Base-by-base conservation (phyloP, 2,113 vertebrate species). In the Zosterops japonicus region DNA sequence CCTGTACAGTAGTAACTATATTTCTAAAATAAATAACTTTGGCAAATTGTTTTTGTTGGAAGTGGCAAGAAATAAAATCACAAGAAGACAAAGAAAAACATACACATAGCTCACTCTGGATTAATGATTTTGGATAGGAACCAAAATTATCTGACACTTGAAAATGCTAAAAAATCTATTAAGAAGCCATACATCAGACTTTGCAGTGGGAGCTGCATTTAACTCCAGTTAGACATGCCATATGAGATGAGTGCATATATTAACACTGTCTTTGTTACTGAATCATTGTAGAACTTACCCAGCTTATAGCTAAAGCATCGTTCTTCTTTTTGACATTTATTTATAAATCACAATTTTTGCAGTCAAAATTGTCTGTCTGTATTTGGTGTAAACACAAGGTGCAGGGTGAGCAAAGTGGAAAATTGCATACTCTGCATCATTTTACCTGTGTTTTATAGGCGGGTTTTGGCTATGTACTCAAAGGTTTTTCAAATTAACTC, bases 71-170 rank as follows among this genome's bases (percentile, higher is more conserved):
- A 91, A 42, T 35, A 76, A 76, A 79, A 72, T 70, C 42, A 50
- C 29, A 31, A 55, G 39, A 75, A 88, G 59, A 69, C 57, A 44
- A 82, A 82, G 67, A 52, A 61, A 61, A 59, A 70, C 55, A 57
- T 52, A 63, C 12, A 55, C 24, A 25, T 59, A 75, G 36, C 39
- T 94, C 36, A 57, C 24, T 95, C 33, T 65, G 35, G 44, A 79
- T 93, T 90, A 91, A 84, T 76, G 87, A 23, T 80, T 78, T 78
- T 57, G 52, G 89, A 87, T 85, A 67, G 64, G 70, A 88, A 81
- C 71, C 78, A 93, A 83, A 87, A 92, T 93, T 85, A 83, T 27
- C 70, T 60, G 88, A 75, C 52, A 52, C 84, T 82, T 61, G 69
- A 85, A 79, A 88, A 68, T 77, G 75, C 76, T 41, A 67, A 80